These are phyloP conservation scores for Hyposoter dolosus DNA, from an alignment of 2,888 invertebrate species.

Conservation along the genomic window DNA sequence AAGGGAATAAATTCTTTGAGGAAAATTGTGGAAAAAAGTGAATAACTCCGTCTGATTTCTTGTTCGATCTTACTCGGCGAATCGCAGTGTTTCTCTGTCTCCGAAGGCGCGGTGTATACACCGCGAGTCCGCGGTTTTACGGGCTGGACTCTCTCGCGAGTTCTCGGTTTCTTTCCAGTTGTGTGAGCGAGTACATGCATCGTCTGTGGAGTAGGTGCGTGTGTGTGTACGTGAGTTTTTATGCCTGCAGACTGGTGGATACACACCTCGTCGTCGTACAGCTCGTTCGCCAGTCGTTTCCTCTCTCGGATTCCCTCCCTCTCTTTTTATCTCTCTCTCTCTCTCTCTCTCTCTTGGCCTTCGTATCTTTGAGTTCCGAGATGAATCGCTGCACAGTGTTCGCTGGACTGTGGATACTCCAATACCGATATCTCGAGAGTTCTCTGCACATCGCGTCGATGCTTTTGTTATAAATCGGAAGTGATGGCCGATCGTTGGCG, in stretches of 20 bases:
- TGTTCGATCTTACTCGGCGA: background rate
- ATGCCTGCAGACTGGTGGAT: constrained; percentile 35
- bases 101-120: background rate
- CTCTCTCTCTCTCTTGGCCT: constrained; percentile 37
- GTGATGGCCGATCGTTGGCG: background rate
- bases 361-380: constrained; percentile 52
- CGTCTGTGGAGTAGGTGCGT: background rate
- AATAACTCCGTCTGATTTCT: background rate
- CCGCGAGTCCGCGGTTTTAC: constrained; percentile 50
- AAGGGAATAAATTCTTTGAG: background rate
- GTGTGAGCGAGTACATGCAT: constrained; percentile 21
- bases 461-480: background rate
- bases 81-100: background rate
- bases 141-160: constrained; percentile 53
- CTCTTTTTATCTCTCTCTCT: constrained; percentile 43
- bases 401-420: constrained; percentile 64
- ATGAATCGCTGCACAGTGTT: constrained; percentile 63
- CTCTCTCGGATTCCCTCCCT: constrained; percentile 29
- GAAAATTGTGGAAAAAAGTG: background rate
- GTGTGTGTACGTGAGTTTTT: constrained; percentile 26
- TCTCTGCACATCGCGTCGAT: background rate
- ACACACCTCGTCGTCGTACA: constrained; percentile 48
- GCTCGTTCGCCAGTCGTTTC: constrained; percentile 42
- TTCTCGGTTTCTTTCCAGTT: constrained; percentile 21
- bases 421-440: constrained; percentile 62